A percentile compares a stretch with the other conserved stretches of the same genome.
These are phyloP conservation scores for Psix sp. DNA, from an alignment of 1,140 invertebrate genomes.

Conservation along the genomic window DNA sequence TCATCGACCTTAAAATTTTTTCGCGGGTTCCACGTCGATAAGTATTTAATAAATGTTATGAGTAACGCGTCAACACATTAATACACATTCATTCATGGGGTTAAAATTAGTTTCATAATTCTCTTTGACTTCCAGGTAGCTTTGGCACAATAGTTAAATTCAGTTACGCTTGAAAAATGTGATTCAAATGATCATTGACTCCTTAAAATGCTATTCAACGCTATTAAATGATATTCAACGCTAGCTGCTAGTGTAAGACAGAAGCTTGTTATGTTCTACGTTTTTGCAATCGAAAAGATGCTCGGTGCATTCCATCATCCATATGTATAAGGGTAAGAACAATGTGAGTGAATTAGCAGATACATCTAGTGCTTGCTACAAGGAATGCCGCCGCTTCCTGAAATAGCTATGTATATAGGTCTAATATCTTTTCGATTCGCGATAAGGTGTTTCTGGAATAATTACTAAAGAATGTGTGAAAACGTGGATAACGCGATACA, in stretches of 20 bases:
- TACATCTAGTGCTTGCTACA: conserved; percentile 33
- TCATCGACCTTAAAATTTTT: neutral
- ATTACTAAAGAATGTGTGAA: conserved; percentile 9
- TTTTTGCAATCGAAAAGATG: conserved; percentile 57
- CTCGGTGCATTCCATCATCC: conserved; percentile 44
- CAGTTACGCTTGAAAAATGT: no score
- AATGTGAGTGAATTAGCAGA: conserved; percentile 51
- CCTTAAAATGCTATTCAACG: no score
- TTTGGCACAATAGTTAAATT: no score
- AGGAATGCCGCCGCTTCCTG: conserved; percentile 43
- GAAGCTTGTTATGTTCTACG: conserved; percentile 47
- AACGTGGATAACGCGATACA: neutral
- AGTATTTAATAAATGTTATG: conserved; percentile 41
- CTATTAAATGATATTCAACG: conserved; percentile 56
- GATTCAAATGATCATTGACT: no score
- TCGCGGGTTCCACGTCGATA: conserved; percentile 17
- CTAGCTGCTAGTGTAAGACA: no score
- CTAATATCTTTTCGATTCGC: conserved; percentile 26
- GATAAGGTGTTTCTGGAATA: conserved; percentile 25
- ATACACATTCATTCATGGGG: no score
- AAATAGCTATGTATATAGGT: conserved; percentile 24
- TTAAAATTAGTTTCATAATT: no score
- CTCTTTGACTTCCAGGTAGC: no score
- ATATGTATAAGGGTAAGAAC: conserved; percentile 55
- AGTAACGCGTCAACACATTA: conserved; percentile 46